Percentiles rank a stretch among this genome's conserved stretches.
Evolutionary conservation across 2,888 invertebrate species (phyloP).

Genomic region (Lochmaea crataegi): DNA sequence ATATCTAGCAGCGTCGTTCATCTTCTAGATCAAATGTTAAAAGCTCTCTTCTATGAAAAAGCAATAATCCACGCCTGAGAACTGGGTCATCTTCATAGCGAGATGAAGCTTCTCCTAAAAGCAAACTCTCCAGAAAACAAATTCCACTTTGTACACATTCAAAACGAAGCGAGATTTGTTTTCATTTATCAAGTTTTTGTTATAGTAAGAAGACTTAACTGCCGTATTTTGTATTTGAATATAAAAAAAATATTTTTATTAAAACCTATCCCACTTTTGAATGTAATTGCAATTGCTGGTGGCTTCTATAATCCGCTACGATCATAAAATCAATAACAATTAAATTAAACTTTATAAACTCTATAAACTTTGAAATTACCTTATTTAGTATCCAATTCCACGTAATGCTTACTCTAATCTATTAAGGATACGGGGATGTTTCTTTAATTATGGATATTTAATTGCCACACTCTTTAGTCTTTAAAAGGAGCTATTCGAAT

Average conservation of each 20-base stretch:
- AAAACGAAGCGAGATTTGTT: neutral
- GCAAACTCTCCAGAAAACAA: conserved; percentile 4
- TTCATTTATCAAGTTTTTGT: neutral
- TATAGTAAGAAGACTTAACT: neutral
- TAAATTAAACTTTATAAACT: neutral
- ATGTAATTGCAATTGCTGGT: neutral
- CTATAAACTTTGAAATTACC: neutral
- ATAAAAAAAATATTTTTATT: neutral
- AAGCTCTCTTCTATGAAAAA: neutral
- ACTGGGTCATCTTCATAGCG: neutral
- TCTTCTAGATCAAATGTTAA: conserved; percentile 2
- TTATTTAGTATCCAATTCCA: neutral
- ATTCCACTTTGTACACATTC: too few relatives aligned
- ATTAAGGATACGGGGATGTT: too few relatives aligned
- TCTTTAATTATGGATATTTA: too few relatives aligned
- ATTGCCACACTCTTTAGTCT: too few relatives aligned
- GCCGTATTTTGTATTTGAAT: neutral
- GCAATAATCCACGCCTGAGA: neutral
- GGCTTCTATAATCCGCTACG: neutral
- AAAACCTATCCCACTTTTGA: neutral
- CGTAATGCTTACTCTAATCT: neutral
- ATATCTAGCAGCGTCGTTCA: neutral
- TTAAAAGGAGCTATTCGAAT: too few relatives aligned
- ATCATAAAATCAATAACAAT: neutral
- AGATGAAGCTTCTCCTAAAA: neutral